phyloP scores from a whole-genome alignment of 2,113 vertebrate genomes.

The Oncorhynchus masou region DNA sequence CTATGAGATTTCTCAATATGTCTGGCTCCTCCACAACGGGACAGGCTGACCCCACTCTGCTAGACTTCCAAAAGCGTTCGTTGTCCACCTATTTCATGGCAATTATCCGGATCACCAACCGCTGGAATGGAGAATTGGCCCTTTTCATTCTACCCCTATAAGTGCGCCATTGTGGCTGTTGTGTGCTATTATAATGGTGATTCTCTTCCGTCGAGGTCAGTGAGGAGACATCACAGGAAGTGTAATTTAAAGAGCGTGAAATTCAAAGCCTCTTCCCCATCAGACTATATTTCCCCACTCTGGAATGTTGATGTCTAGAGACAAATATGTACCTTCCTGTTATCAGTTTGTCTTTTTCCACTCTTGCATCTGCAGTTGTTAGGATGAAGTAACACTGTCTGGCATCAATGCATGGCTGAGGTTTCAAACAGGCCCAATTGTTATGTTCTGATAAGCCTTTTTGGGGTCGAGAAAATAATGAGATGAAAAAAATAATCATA shows the following conservation, averaged over 20 bases:
- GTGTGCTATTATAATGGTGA: conserved; percentile 47
- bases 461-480: too few species aligned
- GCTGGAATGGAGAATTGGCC: conserved; percentile 55
- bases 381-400: too few species aligned
- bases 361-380: too few species aligned
- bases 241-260: conserved; percentile 56
- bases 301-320: conserved; percentile 16
- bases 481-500: too few species aligned
- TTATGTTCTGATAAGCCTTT: too few species aligned
- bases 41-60: conserved; percentile 1
- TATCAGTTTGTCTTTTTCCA: neutral
- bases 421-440: too few species aligned
- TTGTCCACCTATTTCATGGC: conserved; percentile 48
- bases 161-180: conserved; percentile 40
- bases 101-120: conserved; percentile 69
- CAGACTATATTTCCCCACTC: conserved; percentile 38
- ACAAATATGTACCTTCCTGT: neutral
- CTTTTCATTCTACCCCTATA: conserved; percentile 34
- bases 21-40: conserved; percentile 4
- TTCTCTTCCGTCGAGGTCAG: conserved; percentile 40
- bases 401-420: too few species aligned
- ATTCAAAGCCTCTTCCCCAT: conserved; percentile 51
- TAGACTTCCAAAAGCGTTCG: conserved; percentile 25
- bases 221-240: conserved; percentile 28
- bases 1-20: neutral